Base-by-base conservation (phyloP, 37 sponge, comb jelly and placozoan genomes). In the Beroe ovata region DNA sequence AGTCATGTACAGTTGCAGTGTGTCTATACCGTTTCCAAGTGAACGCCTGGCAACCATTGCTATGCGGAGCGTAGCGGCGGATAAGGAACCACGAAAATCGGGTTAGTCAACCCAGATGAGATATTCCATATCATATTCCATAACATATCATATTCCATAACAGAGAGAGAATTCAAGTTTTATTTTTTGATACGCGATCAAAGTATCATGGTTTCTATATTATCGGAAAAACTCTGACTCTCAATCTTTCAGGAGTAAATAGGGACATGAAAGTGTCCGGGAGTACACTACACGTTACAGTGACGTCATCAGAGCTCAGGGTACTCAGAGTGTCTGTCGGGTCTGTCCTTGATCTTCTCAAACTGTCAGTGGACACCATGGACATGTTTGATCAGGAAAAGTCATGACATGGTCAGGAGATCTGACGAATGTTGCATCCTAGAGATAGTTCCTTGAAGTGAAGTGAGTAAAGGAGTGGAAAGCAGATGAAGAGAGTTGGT, bases 81-180 rank as follows among this genome's bases (percentile, higher is more conserved):
- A 77, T 54, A 77, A 77, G 84, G 84, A 77, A 41, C 84, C 84
- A 4, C 26, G 84, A 8, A 77, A 77, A 77, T 77, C 84, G 41
- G 84, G 84, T 77, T n/a, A 6, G 4, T 63, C 59, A 58, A 19
- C n/a, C n/a, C n/a, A n/a, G n/a, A n/a, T n/a, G n/a, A n/a, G n/a
- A n/a, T n/a, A n/a, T n/a, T n/a, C n/a, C n/a, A n/a, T n/a, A n/a
- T n/a, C n/a, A n/a, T n/a, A n/a, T n/a, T n/a, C n/a, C n/a, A n/a
- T n/a, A n/a, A 22, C 64, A 22, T 63, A 8, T 63, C 64, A 22
- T 63, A 22, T 23, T 63, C 25, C 11, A 26, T n/a, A n/a, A n/a
- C n/a, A n/a, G n/a, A n/a, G n/a, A n/a, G n/a, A n/a, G n/a, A n/a
- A n/a, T n/a, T n/a, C n/a, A n/a, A n/a, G n/a, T n/a, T n/a, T n/a